A percentile compares a stretch with the other conserved stretches of the same genome.
phyloP scores from a whole-genome alignment of 2,888 invertebrate species.

The Dynastes maya region DNA sequence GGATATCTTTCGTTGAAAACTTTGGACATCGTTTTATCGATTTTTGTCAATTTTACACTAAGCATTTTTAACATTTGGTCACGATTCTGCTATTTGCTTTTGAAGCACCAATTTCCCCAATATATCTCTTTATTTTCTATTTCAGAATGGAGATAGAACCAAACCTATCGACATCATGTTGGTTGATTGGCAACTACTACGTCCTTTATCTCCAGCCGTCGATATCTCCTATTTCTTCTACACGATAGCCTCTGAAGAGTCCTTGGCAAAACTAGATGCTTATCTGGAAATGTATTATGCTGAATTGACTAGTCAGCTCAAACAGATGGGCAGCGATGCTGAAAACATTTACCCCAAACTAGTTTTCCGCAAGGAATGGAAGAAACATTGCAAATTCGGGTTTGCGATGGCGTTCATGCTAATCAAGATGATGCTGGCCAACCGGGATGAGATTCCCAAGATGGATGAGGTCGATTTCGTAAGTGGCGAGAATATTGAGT shows the following conservation, averaged over 20 bases:
- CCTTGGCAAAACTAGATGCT: slow-evolving; percentile 58
- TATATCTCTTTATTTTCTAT: background rate
- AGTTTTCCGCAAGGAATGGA: slow-evolving; percentile 58
- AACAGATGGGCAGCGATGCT: slow-evolving; percentile 56
- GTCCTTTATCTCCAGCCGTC: slow-evolving; percentile 57
- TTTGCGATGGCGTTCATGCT: slow-evolving; percentile 58
- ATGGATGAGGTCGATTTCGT: background rate
- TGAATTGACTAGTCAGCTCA: slow-evolving; percentile 56
- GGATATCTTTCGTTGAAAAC: no score
- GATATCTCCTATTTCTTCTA: slow-evolving; percentile 64
- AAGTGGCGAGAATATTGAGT: background rate
- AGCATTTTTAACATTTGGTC: no score
- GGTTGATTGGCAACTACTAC: slow-evolving; percentile 52
- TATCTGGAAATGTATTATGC: slow-evolving; percentile 61
- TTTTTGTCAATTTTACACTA: no score
- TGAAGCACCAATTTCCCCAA: background rate
- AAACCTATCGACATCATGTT: background rate
- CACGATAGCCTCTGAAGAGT: slow-evolving; percentile 58
- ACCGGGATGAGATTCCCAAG: slow-evolving; percentile 51
- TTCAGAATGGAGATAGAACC: slow-evolving; percentile 36
- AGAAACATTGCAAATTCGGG: slow-evolving; percentile 58
- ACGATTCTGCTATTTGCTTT: no score
- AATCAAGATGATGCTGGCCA: slow-evolving; percentile 58
- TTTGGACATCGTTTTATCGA: no score
- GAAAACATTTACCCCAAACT: slow-evolving; percentile 59